These are phyloP conservation scores for Xylocopa sonorina DNA, from an alignment of 1,140 invertebrate species.

Conservation along the genomic window DNA sequence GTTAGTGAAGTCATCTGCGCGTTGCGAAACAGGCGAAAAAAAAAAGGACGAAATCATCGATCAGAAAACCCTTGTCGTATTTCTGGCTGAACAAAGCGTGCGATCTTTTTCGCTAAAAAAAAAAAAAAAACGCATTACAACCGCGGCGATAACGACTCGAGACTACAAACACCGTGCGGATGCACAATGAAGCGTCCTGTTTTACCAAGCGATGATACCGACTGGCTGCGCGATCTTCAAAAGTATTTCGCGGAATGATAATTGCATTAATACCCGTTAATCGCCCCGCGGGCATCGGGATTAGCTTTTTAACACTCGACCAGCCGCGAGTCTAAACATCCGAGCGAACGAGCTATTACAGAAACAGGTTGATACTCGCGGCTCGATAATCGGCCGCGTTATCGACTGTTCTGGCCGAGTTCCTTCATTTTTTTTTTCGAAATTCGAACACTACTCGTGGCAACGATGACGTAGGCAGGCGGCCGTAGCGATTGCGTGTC, in stretches of 20 bases:
- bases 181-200: neutral
- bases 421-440: too few species aligned
- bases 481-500: neutral
- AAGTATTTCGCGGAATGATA: neutral
- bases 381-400: neutral
- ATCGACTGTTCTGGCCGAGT: neutral
- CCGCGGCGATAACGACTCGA: too few species aligned
- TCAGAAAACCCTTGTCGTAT: conserved; percentile 29
- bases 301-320: neutral
- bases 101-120: neutral
- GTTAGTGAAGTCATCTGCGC: conserved; percentile 57
- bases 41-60: conserved; percentile 19
- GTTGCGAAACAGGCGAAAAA: conserved; percentile 64
- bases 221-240: neutral
- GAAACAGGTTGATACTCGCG: neutral
- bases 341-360: neutral
- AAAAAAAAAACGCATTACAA: neutral
- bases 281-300: neutral
- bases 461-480: conserved; percentile 1
- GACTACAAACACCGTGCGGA: neutral
- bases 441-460: conserved; percentile 2
- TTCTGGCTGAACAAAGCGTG: conserved; percentile 31
- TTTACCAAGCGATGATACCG: conserved; percentile 24
- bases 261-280: neutral
- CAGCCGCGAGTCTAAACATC: neutral